Conservation (phyloP, 2,888 invertebrate species). For the Stenichneumon culpator region DNA sequence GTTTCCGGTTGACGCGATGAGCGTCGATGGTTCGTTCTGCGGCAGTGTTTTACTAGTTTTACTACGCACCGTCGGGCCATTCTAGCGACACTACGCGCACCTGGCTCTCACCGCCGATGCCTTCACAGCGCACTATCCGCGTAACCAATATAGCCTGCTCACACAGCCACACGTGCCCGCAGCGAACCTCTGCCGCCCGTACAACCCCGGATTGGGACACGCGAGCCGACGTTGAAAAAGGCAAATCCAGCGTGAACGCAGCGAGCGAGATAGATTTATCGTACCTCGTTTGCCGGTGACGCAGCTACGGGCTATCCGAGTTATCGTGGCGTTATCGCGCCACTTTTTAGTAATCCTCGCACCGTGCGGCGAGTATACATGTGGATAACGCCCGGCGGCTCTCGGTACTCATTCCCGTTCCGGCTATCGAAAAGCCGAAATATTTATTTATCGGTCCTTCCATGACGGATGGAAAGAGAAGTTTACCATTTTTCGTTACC, state of each 20-base stretch:
- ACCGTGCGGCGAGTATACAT: slow-evolving; percentile 43
- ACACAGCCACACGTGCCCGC: slow-evolving; percentile 3
- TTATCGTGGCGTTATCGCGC: slow-evolving; percentile 64
- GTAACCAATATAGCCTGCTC: slow-evolving; percentile 53
- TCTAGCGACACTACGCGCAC: slow-evolving; percentile 45
- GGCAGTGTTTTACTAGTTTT: slow-evolving; percentile 58
- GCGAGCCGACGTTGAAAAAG: slow-evolving; percentile 43
- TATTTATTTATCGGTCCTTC: slow-evolving; percentile 52
- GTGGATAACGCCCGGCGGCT: slow-evolving; percentile 40
- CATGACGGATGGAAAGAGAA: neutral
- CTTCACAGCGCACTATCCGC: slow-evolving; percentile 27
- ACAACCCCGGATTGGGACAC: slow-evolving; percentile 31
- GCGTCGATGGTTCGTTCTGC: slow-evolving; percentile 36
- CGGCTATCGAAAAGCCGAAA: slow-evolving; percentile 35
- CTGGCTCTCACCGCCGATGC: slow-evolving; percentile 28
- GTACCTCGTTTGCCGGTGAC: slow-evolving; percentile 62
- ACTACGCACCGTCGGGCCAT: slow-evolving; percentile 34
- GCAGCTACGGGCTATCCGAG: slow-evolving; percentile 54
- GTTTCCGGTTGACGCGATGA: slow-evolving; percentile 52
- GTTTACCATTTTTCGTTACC: neutral
- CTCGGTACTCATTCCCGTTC: slow-evolving; percentile 16
- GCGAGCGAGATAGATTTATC: slow-evolving; percentile 64
- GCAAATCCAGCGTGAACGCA: slow-evolving; percentile 51
- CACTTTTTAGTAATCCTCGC: slow-evolving; percentile 65
- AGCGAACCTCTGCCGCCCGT: slow-evolving; percentile 23